phyloP scores from a whole-genome alignment of 2,797 vertebrate species.

The Lindbergichthys nudifrons region DNA sequence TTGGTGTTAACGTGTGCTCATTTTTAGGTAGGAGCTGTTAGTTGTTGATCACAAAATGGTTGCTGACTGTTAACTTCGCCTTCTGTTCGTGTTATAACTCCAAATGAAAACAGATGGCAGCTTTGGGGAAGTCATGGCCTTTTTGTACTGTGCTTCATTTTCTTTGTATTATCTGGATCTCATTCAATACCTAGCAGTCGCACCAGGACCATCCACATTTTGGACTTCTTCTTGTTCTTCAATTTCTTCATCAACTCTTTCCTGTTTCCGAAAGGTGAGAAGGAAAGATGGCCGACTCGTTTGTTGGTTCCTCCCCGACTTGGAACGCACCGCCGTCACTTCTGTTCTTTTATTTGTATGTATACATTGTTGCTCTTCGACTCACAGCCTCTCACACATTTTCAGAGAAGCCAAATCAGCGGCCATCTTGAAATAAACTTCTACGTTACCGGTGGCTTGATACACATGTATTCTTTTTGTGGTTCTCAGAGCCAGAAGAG shows the following conservation, averaged over 20 bases:
- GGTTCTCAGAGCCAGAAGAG: constrained; percentile 2
- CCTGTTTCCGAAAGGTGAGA: neutral
- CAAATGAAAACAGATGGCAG: constrained; percentile 33
- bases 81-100: constrained; percentile 23
- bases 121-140: neutral
- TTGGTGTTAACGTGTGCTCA: neutral
- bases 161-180: neutral
- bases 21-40: neutral
- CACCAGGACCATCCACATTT: constrained; percentile 5
- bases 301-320: too few species aligned
- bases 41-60: neutral
- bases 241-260: neutral
- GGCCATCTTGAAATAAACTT: too few species aligned
- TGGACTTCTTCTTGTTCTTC: neutral
- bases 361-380: too few species aligned
- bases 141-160: neutral
- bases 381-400: too few species aligned
- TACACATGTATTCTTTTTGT: neutral
- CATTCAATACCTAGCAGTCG: neutral
- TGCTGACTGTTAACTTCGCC: constrained; percentile 21
- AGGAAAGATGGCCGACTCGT: neutral
- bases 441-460: too few species aligned
- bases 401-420: too few species aligned
- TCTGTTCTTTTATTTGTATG: too few species aligned
- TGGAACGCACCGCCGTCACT: too few species aligned